A percentile compares a stretch with the other conserved stretches of the same genome.
phyloP scores from a whole-genome alignment of 2,113 vertebrate genomes.

The Nibea coibor region DNA sequence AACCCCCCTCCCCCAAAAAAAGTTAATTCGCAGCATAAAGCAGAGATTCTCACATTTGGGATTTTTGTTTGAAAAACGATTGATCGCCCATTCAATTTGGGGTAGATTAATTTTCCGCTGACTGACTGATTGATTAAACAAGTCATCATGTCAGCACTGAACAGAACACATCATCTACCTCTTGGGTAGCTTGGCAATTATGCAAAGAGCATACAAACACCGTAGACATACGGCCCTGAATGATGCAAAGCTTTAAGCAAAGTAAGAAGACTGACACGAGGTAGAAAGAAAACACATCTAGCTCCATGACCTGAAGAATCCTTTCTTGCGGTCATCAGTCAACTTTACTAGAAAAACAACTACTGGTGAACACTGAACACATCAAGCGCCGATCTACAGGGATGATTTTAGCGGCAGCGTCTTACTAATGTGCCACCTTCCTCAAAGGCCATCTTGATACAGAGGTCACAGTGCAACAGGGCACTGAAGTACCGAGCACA shows the following conservation, averaged over 20 bases:
- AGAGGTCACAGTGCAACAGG: constrained; percentile 13
- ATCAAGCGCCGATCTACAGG: not conserved
- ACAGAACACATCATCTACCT: constrained; percentile 2
- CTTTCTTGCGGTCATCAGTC: too few species aligned
- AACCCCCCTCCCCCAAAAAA: constrained; percentile 1
- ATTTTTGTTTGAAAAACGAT: not conserved
- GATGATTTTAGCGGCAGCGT: not conserved
- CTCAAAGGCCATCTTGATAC: not conserved
- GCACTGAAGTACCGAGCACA: not conserved
- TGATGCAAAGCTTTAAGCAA: not conserved
- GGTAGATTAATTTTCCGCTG: constrained; percentile 16
- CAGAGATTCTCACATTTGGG: constrained; percentile 13
- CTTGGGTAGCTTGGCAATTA: not conserved
- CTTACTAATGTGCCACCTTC: not conserved
- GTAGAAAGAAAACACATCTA: not conserved
- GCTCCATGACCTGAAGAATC: not conserved
- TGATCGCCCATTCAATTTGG: constrained; percentile 6
- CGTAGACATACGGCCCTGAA: not conserved
- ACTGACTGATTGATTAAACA: constrained; percentile 27
- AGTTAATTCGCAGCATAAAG: constrained; percentile 16
- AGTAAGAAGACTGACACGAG: not conserved
- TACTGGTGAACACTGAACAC: not conserved
- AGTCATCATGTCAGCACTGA: constrained; percentile 21
- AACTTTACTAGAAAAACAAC: too few species aligned
- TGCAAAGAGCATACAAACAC: not conserved